A percentile compares a stretch with the other conserved stretches of the same genome.
Evolutionary conservation across 2,888 invertebrate species (phyloP).

Genomic region (Zootermopsis nevadensis): DNA sequence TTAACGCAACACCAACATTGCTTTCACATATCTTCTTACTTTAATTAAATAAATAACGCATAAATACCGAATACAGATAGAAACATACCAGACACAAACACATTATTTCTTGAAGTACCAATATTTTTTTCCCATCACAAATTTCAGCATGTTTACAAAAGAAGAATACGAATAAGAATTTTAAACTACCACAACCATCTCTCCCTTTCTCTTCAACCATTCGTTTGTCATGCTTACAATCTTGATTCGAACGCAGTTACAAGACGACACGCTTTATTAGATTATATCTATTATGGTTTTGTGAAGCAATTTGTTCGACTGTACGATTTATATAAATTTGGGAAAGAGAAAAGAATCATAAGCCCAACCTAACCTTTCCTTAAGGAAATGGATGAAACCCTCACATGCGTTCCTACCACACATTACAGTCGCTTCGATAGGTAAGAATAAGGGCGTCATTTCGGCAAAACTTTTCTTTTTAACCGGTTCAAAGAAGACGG

Average conservation of each 20-base stretch:
- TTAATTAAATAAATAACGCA: too few relatives aligned
- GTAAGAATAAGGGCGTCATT: conserved; percentile 37
- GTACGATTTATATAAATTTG: conserved; percentile 18
- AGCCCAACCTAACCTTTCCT: neutral
- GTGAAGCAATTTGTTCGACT: neutral
- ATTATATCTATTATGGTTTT: conserved; percentile 1
- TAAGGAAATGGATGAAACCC: neutral
- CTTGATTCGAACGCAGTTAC: neutral
- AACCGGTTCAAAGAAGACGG: conserved; percentile 19
- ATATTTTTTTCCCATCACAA: too few relatives aligned
- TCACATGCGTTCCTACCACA: conserved; percentile 23
- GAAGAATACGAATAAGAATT: too few relatives aligned
- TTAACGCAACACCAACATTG: too few relatives aligned
- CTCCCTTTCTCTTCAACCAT: too few relatives aligned
- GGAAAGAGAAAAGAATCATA: neutral
- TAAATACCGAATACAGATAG: too few relatives aligned
- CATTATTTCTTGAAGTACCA: too few relatives aligned
- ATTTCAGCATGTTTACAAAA: too few relatives aligned
- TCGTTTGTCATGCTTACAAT: too few relatives aligned
- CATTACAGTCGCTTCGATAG: conserved; percentile 35
- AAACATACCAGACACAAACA: too few relatives aligned
- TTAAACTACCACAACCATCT: too few relatives aligned
- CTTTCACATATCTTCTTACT: too few relatives aligned
- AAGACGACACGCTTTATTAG: conserved; percentile 19
- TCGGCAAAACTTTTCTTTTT: conserved; percentile 40